These are phyloP conservation scores for Ophiothrix spiculata DNA, from an alignment of 35 echinoderm and acorn worm genomes.

Conservation along the genomic window DNA sequence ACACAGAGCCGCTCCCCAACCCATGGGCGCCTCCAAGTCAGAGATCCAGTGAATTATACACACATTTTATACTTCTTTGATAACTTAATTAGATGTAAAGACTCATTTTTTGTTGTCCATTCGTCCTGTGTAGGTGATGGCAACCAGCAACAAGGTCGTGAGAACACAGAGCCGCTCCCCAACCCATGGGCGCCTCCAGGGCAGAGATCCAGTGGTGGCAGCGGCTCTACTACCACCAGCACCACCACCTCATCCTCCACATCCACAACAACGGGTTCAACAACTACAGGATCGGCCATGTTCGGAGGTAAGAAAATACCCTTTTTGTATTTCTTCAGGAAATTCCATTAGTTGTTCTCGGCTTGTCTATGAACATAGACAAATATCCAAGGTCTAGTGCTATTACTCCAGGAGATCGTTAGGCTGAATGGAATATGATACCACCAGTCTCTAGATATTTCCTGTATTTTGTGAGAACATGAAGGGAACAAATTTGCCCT, in stretches of 20 bases:
- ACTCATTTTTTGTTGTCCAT: too few species aligned
- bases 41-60: not conserved
- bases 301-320: not conserved
- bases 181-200: constrained; percentile 87
- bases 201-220: constrained; percentile 3
- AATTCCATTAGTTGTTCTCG: too few species aligned
- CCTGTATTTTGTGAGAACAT: too few species aligned
- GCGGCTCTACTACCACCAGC: constrained; percentile 25
- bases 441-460: too few species aligned
- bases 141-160: constrained; percentile 72
- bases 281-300: constrained; percentile 7
- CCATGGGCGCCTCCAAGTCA: constrained; percentile 71
- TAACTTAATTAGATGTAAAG: too few species aligned
- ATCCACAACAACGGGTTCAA: constrained; percentile 25
- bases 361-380: too few species aligned
- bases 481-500: too few species aligned
- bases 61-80: too few species aligned
- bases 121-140: constrained; percentile 10
- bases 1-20: constrained; percentile 88
- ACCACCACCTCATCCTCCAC: constrained; percentile 32
- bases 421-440: too few species aligned
- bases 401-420: too few species aligned
- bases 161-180: constrained; percentile 92
- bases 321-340: too few species aligned
- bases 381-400: too few species aligned